Evolutionary conservation across 1,140 invertebrate species (phyloP).

Genomic region (Brachionus plicatilis): DNA sequence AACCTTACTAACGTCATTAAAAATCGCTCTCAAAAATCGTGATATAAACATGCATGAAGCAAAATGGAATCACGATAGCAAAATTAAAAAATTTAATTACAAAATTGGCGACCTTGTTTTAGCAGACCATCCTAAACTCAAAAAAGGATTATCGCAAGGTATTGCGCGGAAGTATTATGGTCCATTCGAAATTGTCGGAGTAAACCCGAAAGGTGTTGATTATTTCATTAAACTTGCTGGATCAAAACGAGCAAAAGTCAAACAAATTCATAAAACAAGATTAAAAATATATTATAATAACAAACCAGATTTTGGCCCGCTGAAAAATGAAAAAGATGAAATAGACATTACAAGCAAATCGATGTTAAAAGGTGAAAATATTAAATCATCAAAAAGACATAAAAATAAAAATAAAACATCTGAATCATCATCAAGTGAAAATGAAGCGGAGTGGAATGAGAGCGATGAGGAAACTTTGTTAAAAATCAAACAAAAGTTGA

Average conservation of each 20-base stretch:
- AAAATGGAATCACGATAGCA: conserved; percentile 16
- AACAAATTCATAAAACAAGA: conserved; percentile 19
- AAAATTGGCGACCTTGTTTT: conserved; percentile 11
- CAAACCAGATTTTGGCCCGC: background rate
- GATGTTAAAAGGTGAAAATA: background rate
- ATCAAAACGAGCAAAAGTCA: background rate
- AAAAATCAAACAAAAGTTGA: background rate
- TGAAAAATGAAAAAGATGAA: background rate
- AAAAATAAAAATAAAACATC: background rate
- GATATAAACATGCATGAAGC: conserved; percentile 8
- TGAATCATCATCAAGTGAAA: background rate
- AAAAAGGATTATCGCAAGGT: background rate
- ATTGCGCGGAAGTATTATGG: background rate
- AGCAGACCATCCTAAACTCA: conserved; percentile 2
- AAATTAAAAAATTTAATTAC: conserved; percentile 14
- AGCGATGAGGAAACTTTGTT: background rate
- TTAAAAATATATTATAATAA: conserved; percentile 15
- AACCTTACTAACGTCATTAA: background rate
- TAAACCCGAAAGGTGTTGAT: background rate
- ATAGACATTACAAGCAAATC: background rate
- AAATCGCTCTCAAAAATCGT: conserved; percentile 9
- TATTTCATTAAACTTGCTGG: background rate
- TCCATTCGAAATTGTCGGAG: background rate
- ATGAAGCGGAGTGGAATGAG: background rate
- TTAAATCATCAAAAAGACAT: background rate